These are phyloP conservation scores for Pseudococcus jackbeardsleyi DNA, from an alignment of 2,888 invertebrate species.

Conservation along the genomic window DNA sequence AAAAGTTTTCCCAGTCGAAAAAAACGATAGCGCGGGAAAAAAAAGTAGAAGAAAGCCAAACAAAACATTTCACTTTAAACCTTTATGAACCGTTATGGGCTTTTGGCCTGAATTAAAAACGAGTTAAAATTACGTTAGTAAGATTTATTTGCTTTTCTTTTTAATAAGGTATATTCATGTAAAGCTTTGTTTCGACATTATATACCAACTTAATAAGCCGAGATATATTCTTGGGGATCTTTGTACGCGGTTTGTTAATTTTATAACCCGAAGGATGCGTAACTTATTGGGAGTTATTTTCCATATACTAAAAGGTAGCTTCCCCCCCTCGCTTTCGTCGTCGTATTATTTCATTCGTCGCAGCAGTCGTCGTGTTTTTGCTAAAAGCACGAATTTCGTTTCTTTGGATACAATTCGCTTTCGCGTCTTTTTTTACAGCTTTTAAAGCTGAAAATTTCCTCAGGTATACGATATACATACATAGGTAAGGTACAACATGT, in stretches of 20 bases:
- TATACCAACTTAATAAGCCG: slow-evolving; percentile 16
- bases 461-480: background rate
- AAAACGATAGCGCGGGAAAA: background rate
- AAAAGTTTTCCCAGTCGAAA: background rate
- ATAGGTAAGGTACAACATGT: background rate
- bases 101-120: slow-evolving; percentile 12
- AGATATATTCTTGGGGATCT: slow-evolving; percentile 10
- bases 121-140: slow-evolving; percentile 12
- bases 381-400: background rate
- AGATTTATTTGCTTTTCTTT: slow-evolving; percentile 2
- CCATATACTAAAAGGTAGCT: background rate
- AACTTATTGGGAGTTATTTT: slow-evolving; percentile 20
- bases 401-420: background rate
- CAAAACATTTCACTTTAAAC: background rate
- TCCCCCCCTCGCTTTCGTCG: background rate
- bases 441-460: background rate
- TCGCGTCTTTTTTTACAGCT: background rate
- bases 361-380: background rate
- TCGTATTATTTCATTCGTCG: background rate
- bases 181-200: slow-evolving; percentile 7
- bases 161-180: background rate
- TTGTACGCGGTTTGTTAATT: slow-evolving; percentile 22
- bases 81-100: slow-evolving; percentile 19
- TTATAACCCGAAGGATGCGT: slow-evolving; percentile 25
- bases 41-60: background rate